These are phyloP conservation scores for Crambe crambe DNA, from an alignment of 37 sponge, comb jelly and placozoan genomes.

Conservation along the genomic window DNA sequence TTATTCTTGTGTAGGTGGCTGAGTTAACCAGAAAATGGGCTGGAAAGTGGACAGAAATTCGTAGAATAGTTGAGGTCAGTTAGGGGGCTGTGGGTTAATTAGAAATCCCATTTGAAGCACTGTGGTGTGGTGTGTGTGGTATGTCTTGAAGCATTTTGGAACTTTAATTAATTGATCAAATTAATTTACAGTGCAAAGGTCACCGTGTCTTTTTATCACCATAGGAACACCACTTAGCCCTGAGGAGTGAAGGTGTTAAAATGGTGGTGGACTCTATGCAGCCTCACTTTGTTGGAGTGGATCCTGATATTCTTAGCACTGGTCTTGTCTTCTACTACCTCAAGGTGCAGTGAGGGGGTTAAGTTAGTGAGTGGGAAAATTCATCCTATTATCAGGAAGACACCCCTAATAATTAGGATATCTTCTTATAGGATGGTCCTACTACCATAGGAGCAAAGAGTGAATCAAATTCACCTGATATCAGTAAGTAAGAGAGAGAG, in stretches of 20 bases:
- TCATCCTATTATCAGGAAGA: background rate
- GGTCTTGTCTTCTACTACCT: slow-evolving; percentile 84
- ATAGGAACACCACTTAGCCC: slow-evolving; percentile 75
- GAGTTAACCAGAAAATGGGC: slow-evolving; percentile 84
- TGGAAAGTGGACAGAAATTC: slow-evolving; percentile 84
- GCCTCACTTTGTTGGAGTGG: slow-evolving; percentile 83
- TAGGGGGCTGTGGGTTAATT: too few relatives aligned
- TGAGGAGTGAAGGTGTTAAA: slow-evolving; percentile 84
- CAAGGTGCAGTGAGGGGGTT: slow-evolving; percentile 34
- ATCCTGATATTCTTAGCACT: slow-evolving; percentile 75
- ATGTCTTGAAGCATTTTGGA: too few relatives aligned
- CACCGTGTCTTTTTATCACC: too few relatives aligned
- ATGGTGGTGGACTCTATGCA: slow-evolving; percentile 79
- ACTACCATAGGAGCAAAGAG: slow-evolving; percentile 20
- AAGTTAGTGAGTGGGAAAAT: too few relatives aligned
- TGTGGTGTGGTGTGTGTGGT: too few relatives aligned
- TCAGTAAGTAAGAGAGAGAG: slow-evolving; percentile 3
- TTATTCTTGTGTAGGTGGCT: slow-evolving; percentile 57
- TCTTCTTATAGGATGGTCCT: slow-evolving; percentile 7
- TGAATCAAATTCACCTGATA: slow-evolving; percentile 20
- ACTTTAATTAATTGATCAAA: too few relatives aligned
- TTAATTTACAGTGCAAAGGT: too few relatives aligned
- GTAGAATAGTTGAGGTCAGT: slow-evolving; percentile 75
- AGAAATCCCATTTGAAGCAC: too few relatives aligned
- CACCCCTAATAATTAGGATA: background rate